Percentiles rank a stretch among this genome's conserved stretches.
phyloP scores from a whole-genome alignment of 2,888 invertebrate genomes.

The Calameuta filiformis region DNA sequence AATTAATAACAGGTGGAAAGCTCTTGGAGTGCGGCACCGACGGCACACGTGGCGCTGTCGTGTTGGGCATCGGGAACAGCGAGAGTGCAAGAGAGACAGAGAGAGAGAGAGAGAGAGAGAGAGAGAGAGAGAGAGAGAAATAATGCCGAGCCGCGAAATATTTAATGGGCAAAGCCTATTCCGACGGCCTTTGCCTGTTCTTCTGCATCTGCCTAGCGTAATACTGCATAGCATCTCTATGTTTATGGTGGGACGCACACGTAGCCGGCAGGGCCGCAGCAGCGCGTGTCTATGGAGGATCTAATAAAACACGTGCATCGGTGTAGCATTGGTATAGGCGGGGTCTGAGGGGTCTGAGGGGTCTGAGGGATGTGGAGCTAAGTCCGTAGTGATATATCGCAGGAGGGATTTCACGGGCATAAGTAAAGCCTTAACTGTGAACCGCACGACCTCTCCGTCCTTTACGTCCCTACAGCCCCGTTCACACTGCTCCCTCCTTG shows the following conservation, averaged over 20 bases:
- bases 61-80: not conserved
- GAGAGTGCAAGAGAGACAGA: not conserved
- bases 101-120: not conserved
- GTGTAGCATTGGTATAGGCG: no score
- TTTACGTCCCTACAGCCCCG: no score
- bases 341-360: no score
- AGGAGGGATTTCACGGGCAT: not conserved
- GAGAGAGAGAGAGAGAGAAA: not conserved
- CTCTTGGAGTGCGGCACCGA: not conserved
- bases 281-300: no score
- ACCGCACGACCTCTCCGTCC: no score
- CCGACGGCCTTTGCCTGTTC: not conserved
- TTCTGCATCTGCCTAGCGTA: no score
- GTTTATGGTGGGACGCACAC: not conserved
- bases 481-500: no score
- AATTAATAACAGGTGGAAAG: slow-evolving; percentile 26
- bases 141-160: slow-evolving; percentile 4
- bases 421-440: slow-evolving; percentile 3
- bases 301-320: no score
- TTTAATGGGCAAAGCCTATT: slow-evolving; percentile 9
- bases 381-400: slow-evolving; percentile 4
- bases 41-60: no score
- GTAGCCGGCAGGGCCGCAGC: not conserved
- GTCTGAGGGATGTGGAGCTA: not conserved
- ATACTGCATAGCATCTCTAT: not conserved